Percentiles rank a stretch among this genome's conserved stretches.
phyloP scores from a whole-genome alignment of 2,797 vertebrate species.

The Psittacula echo region DNA sequence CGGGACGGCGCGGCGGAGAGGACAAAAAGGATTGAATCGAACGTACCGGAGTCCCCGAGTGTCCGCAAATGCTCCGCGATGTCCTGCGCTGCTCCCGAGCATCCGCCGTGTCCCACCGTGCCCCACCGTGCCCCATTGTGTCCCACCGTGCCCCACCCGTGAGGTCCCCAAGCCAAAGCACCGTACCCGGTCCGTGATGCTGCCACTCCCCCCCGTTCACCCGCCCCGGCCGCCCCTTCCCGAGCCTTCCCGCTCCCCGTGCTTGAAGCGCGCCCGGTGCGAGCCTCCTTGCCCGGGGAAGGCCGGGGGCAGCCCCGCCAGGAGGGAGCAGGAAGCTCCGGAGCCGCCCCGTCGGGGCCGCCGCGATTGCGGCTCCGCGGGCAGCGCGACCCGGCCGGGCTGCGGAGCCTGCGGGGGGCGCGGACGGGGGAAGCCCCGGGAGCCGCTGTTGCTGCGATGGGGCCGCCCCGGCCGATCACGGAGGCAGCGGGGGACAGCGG shows the following conservation, averaged over 20 bases:
- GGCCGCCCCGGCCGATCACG: too few species aligned
- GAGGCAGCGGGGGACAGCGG: too few species aligned
- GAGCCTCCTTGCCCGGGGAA: not conserved
- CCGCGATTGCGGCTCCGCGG: not conserved
- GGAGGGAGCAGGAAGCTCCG: not conserved
- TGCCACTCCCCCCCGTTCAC: not conserved
- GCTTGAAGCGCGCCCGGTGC: not conserved
- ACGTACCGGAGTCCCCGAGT: rapidly evolving
- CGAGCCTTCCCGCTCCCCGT: not conserved
- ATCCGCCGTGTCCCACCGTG: too few species aligned
- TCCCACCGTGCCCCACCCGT: too few species aligned
- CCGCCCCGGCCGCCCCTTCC: not conserved
- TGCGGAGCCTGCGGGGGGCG: not conserved
- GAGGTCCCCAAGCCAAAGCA: not conserved
- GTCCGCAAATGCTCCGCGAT: not conserved
- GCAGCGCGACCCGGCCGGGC: not conserved
- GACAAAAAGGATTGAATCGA: not conserved
- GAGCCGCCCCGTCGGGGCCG: not conserved
- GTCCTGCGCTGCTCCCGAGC: too few species aligned
- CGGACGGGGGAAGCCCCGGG: not conserved
- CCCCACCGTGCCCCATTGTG: too few species aligned
- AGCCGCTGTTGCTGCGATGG: not conserved
- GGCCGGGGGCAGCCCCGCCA: slow-evolving; percentile 13
- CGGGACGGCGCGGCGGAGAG: not conserved
- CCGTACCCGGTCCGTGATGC: not conserved